Percentiles rank a stretch among this genome's conserved stretches.
Conservation (phyloP, 2,888 invertebrate genomes). For the Idaea aversata region DNA sequence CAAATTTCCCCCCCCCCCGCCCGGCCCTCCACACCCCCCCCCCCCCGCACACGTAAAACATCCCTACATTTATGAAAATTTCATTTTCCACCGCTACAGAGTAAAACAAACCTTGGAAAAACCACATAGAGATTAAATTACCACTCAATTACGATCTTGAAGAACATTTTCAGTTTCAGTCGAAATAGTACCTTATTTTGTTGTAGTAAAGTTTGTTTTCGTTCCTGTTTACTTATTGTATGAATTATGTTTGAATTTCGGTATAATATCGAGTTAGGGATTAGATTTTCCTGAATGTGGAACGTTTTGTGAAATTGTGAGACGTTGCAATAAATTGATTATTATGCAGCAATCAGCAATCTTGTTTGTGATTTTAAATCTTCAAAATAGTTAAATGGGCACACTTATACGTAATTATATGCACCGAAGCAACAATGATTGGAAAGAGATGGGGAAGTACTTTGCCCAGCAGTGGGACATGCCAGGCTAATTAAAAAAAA, state of each 20-base stretch:
- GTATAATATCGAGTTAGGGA: conserved; percentile 74
- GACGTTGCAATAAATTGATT: conserved; percentile 71
- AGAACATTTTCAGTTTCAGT: conserved; percentile 42
- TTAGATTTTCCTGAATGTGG: conserved; percentile 73
- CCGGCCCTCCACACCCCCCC: conserved; percentile 13
- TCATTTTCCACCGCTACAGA: conserved; percentile 63
- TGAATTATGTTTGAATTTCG: conserved; percentile 65
- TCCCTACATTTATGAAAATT: conserved; percentile 73
- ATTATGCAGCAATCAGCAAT: conserved; percentile 67
- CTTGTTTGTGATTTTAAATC: neutral
- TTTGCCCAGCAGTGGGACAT: too few species aligned
- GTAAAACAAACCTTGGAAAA: conserved; percentile 67
- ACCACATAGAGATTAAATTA: conserved; percentile 57
- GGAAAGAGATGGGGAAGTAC: too few species aligned
- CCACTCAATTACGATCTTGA: conserved; percentile 57
- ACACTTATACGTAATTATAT: too few species aligned
- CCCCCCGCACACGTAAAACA: conserved; percentile 26
- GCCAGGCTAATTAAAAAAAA: too few species aligned
- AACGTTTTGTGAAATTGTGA: conserved; percentile 61
- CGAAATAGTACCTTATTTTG: conserved; percentile 55
- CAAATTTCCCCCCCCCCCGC: conserved; percentile 52
- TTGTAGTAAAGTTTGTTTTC: conserved; percentile 47
- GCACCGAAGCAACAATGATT: too few species aligned
- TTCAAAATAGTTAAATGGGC: too few species aligned
- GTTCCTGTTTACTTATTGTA: conserved; percentile 35